phyloP scores from a whole-genome alignment of 2,888 invertebrate genomes.

The Sarcophaga variegata region DNA sequence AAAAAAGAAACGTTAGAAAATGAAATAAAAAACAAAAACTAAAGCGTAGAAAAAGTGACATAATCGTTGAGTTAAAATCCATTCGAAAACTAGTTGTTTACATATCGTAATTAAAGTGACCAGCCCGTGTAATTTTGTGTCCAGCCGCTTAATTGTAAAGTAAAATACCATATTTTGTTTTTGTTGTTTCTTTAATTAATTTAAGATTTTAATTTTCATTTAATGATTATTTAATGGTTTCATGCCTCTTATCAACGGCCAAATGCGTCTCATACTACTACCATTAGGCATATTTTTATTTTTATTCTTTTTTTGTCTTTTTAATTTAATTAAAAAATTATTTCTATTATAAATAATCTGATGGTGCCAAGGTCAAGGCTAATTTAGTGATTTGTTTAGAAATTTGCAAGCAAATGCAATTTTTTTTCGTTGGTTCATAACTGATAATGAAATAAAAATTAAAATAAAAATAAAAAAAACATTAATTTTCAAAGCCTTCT shows the following conservation, averaged over 20 bases:
- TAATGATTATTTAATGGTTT: conserved; percentile 11
- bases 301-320: neutral
- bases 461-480: neutral
- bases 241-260: conserved; percentile 8
- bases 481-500: neutral
- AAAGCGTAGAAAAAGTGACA: conserved; percentile 61
- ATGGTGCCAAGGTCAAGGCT: conserved; percentile 37
- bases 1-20: neutral
- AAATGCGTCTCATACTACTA: conserved; percentile 12
- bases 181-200: neutral
- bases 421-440: neutral
- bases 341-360: neutral
- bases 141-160: neutral
- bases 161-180: neutral
- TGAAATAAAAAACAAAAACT: conserved; percentile 7
- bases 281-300: conserved; percentile 6
- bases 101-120: conserved; percentile 24
- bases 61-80: conserved; percentile 50
- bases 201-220: conserved; percentile 14
- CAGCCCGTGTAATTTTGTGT: neutral
- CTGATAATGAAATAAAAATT: neutral
- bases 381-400: neutral
- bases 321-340: neutral
- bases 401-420: neutral
- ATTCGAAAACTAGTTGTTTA: conserved; percentile 35